Conservation (phyloP, 2,113 vertebrate genomes). For the Macrotus californicus region DNA sequence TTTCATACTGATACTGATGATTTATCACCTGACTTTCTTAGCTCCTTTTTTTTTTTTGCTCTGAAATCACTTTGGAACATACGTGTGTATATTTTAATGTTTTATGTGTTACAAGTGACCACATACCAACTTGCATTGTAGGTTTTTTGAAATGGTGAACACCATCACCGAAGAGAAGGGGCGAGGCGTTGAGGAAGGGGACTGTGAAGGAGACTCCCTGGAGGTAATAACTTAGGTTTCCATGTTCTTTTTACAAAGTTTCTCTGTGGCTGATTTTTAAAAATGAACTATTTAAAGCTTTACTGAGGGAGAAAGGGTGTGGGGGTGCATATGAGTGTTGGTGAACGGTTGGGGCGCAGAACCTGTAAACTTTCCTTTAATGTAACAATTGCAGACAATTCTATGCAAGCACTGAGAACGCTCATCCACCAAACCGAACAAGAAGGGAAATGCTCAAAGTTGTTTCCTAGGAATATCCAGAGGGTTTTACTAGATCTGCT, state of each 20-base stretch:
- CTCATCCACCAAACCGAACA: neutral
- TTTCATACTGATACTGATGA: neutral
- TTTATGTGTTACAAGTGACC: neutral
- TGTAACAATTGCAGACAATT: neutral
- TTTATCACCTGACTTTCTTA: neutral
- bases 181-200: constrained; percentile 89
- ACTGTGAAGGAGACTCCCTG: constrained; percentile 90
- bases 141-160: constrained; percentile 97
- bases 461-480: neutral
- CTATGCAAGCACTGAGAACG: neutral
- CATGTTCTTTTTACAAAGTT: neutral
- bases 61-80: neutral
- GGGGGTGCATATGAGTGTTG: rapidly evolving
- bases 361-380: neutral
- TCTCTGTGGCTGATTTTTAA: neutral
- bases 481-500: neutral
- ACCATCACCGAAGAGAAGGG: constrained; percentile 93
- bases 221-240: constrained; percentile 83
- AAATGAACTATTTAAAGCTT: neutral
- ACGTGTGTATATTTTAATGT: neutral
- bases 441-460: neutral
- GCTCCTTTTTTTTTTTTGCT: neutral
- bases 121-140: constrained; percentile 63
- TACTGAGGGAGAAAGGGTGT: no score
- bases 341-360: neutral